phyloP scores from a whole-genome alignment of 2,113 vertebrate genomes.

The Enhydra lutris region DNA sequence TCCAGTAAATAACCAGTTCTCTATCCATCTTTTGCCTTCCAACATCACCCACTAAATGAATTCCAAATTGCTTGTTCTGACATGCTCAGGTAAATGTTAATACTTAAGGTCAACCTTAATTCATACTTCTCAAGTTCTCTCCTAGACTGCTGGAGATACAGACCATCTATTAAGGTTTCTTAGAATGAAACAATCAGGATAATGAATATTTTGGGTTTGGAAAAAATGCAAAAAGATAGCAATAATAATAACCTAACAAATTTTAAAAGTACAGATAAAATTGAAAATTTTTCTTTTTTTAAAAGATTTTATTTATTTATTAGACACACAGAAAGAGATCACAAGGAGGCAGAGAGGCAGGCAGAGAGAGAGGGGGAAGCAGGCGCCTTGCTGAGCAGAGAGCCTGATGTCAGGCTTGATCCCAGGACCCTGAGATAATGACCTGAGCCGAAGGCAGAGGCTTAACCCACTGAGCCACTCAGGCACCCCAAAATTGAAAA shows the following conservation, averaged over 20 bases:
- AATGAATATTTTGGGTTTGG: background rate
- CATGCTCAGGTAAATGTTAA: background rate
- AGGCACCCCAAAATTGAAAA: background rate
- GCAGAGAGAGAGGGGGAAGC: too few species aligned
- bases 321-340: too few species aligned
- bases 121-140: background rate
- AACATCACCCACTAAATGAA: background rate
- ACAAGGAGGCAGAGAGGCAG: too few species aligned
- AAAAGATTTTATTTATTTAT: too few species aligned
- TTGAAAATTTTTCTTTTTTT: background rate
- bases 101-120: background rate
- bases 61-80: slow-evolving; percentile 24
- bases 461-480: too few species aligned
- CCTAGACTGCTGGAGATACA: background rate
- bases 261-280: background rate
- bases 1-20: background rate
- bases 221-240: background rate
- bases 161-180: background rate
- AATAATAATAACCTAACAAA: background rate
- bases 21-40: background rate
- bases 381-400: too few species aligned
- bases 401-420: too few species aligned
- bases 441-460: too few species aligned
- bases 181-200: background rate
- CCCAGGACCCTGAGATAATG: too few species aligned